These are phyloP conservation scores for Eupithecia insigniata DNA, from an alignment of 2,888 invertebrate genomes.

Conservation along the genomic window DNA sequence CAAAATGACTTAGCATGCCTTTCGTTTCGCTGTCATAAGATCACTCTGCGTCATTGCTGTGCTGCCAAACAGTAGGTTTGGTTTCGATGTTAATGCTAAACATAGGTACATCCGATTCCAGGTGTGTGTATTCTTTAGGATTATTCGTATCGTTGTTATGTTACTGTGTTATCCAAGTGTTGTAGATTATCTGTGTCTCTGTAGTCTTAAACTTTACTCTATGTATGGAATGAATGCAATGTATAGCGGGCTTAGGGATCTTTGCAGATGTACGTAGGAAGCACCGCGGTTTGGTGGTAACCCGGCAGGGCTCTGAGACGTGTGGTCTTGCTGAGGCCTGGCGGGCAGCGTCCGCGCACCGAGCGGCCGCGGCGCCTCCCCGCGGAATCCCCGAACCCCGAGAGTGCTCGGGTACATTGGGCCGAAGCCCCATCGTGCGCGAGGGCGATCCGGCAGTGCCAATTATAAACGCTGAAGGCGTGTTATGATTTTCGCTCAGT, in stretches of 20 bases:
- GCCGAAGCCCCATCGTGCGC: conserved; percentile 37
- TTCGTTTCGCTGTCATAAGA: conserved; percentile 25
- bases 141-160: conserved; percentile 18
- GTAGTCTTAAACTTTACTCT: conserved; percentile 30
- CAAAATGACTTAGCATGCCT: not conserved
- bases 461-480: conserved; percentile 68
- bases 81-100: conserved; percentile 37
- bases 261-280: not conserved
- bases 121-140: conserved; percentile 27
- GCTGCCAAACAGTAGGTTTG: conserved; percentile 37
- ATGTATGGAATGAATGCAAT: conserved; percentile 24
- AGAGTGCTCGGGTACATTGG: conserved; percentile 35
- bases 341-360: conserved; percentile 9
- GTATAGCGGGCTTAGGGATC: conserved; percentile 14
- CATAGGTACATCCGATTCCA: conserved; percentile 8
- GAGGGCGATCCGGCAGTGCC: conserved; percentile 47
- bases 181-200: conserved; percentile 31
- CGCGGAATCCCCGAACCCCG: not conserved
- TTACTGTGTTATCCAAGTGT: conserved; percentile 22
- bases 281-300: conserved; percentile 13
- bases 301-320: conserved; percentile 18
- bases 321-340: conserved; percentile 14
- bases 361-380: not conserved
- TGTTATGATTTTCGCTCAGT: conserved; percentile 79
- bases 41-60: conserved; percentile 21